Evolutionary conservation across 2,797 vertebrate genomes (phyloP), one percentile per base, ranked within the genome.

Genomic region (Coendou prehensilis): DNA sequence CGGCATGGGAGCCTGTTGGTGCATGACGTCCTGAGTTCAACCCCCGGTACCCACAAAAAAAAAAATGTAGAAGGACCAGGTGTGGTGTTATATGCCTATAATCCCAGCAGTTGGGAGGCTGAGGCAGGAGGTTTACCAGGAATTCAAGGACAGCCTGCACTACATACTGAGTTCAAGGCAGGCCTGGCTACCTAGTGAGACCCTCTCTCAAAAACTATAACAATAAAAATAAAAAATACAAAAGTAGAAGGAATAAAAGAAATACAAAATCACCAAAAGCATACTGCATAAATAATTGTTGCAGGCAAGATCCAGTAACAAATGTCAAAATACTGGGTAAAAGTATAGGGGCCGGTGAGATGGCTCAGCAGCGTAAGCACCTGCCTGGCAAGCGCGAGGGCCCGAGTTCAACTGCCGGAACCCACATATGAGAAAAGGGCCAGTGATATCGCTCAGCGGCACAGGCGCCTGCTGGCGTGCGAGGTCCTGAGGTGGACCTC

Each of bases 241-340:
- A 54, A 47, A 41, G 37, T 33, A 80, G 20, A 81, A 73, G 17
- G 23, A 92, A 87, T 96, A n/a, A 73, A 50, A 26, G 22, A 94
- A 96, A 88, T 0, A 91, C 23, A 91, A 95, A 89, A 92, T 52
- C 50, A 85, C n/a, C 80, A 92, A 81, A 28, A 79, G 76, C 91
- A 61, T 85, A 75, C 22, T 6, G 26, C 20, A 75, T 30, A 64
- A 33, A 69, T 28, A 87, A 76, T 10, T 81, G 37, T 30, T 18
- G 18, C 33, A 83, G 69, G 64, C 52, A 89, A 92, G 26, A 82
- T 82, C 30, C 85, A 85, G 28, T 41, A n/a, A 37, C 15, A 82
- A 23, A 76, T n/a, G 37, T 6, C 75, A 94, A 71, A 93, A 84
- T 6, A 41, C 26, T 56, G 9, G 37, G 11, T 23, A 52, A 61